Percentiles rank a stretch among this genome's conserved stretches.
Evolutionary conservation across 2,888 invertebrate genomes (phyloP).

Genomic region (Rutpela maculata): DNA sequence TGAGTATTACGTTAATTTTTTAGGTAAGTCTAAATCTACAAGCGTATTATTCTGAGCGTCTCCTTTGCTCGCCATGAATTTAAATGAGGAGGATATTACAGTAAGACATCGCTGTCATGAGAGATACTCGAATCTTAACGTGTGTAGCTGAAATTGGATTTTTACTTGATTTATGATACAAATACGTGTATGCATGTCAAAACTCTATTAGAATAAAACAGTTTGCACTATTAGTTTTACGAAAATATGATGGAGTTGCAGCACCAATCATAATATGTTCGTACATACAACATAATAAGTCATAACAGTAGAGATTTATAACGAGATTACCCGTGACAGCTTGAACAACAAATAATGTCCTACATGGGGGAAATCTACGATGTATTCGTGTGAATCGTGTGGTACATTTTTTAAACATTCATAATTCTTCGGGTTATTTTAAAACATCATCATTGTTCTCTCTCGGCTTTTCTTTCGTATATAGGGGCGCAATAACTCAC

Average conservation of each 20-base stretch:
- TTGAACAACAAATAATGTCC: conserved; percentile 31
- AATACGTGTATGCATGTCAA: conserved; percentile 60
- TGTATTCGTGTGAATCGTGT: not conserved
- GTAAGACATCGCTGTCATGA: conserved; percentile 58
- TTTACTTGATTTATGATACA: conserved; percentile 61
- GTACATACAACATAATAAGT: conserved; percentile 24
- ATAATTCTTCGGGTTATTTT: not conserved
- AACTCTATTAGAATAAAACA: conserved; percentile 54
- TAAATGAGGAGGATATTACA: conserved; percentile 60
- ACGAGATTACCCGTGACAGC: conserved; percentile 30
- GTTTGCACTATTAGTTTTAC: conserved; percentile 51
- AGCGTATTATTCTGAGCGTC: conserved; percentile 44
- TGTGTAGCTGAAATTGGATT: conserved; percentile 60
- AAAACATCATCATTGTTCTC: not conserved
- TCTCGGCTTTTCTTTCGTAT: not conserved
- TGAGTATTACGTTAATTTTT: conserved; percentile 44
- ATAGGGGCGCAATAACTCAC: no score
- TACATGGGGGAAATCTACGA: conserved; percentile 1
- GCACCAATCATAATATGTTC: conserved; percentile 28
- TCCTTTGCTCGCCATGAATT: conserved; percentile 54
- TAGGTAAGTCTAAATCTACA: conserved; percentile 41
- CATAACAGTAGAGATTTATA: conserved; percentile 24
- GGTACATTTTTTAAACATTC: conserved; percentile 7
- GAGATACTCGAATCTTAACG: conserved; percentile 57
- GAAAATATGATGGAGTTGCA: conserved; percentile 34